Percentiles rank a stretch among this genome's conserved stretches.
Evolutionary conservation across 2,797 vertebrate genomes (phyloP).

Genomic region (Sebastes hubbsi): DNA sequence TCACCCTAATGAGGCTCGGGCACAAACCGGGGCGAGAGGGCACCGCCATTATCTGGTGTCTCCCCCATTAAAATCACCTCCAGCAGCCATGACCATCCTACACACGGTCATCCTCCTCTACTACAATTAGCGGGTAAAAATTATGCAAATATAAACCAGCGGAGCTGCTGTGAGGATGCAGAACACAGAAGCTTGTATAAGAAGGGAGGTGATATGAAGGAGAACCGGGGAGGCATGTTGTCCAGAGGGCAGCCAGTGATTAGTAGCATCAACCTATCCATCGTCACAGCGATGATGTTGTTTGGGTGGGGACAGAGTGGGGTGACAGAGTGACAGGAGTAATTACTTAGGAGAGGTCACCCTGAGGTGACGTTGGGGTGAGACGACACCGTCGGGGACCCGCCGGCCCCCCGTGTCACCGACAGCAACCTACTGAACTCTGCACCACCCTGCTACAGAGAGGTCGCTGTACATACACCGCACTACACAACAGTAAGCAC

Average conservation of each 20-base stretch:
- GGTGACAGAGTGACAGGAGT: conserved; percentile 70
- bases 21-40: conserved; percentile 81
- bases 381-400: conserved; percentile 32
- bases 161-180: conserved; percentile 43
- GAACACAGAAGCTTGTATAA: conserved; percentile 35
- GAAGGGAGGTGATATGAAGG: conserved; percentile 63
- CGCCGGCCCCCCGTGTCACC: conserved; percentile 43
- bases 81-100: conserved; percentile 50
- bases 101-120: conserved; percentile 20
- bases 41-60: conserved; percentile 78
- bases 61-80: conserved; percentile 79
- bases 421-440: conserved; percentile 65
- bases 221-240: conserved; percentile 46
- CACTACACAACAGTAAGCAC: conserved; percentile 18
- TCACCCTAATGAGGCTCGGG: conserved; percentile 80
- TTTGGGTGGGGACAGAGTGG: conserved; percentile 60
- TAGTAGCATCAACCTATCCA: conserved; percentile 71
- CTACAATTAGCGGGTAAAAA: conserved; percentile 68
- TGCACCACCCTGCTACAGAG: conserved; percentile 26
- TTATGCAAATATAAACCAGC: conserved; percentile 67
- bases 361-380: conserved; percentile 38
- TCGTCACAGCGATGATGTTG: conserved; percentile 60
- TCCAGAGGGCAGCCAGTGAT: conserved; percentile 70
- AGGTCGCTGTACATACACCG: conserved; percentile 48
- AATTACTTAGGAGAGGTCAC: conserved; percentile 75